Base-by-base conservation (phyloP, 2,888 invertebrate species). In the Athripsodes cinereus region DNA sequence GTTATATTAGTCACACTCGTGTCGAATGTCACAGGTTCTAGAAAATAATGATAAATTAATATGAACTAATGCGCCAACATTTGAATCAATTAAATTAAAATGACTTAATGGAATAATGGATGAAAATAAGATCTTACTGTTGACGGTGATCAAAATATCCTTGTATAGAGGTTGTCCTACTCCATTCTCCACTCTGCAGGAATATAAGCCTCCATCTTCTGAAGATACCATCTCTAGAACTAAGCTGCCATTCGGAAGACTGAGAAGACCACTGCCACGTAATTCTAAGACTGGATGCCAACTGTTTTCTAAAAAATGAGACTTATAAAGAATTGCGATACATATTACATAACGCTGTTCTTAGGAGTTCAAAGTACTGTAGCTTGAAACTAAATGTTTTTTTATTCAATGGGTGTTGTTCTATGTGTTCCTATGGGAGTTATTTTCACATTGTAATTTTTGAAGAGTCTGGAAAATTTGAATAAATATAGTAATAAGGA, bases 1-100 rank as follows among this genome's bases (percentile, higher is more conserved):
- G 90, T 89, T 58, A 88, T 82, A 69, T 92, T 92, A 20, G 80
- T 79, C 49, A 85, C 80, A 13, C 83, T 75, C 35, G 81, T 74
- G 64, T 88, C 88, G 67, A 90, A 90, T 66, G 88, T 83, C 1
- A 88, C 88, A 1, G 90, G 90, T 66, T 88, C 90, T 90, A 71
- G 2, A 74, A 72, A 3, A n/a, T 40, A 8, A 8, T 8, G 11
- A 31, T 31, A 8, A 6, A 31, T 31, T 31, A 8, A 31, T 31
- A 8, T 31, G 31, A n/a, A n/a, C n/a, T n/a, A n/a, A n/a, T n/a
- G n/a, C n/a, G n/a, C n/a, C n/a, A n/a, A n/a, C n/a, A n/a, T n/a
- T n/a, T n/a, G n/a, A n/a, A n/a, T n/a, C n/a, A n/a, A n/a, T n/a
- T n/a, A n/a, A n/a, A n/a, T n/a, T n/a, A n/a, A n/a, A n/a, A n/a